Percentiles rank a stretch among this genome's conserved stretches.
Evolutionary conservation across 2,888 invertebrate species (phyloP).

Genomic region (Allolobophora icterica): DNA sequence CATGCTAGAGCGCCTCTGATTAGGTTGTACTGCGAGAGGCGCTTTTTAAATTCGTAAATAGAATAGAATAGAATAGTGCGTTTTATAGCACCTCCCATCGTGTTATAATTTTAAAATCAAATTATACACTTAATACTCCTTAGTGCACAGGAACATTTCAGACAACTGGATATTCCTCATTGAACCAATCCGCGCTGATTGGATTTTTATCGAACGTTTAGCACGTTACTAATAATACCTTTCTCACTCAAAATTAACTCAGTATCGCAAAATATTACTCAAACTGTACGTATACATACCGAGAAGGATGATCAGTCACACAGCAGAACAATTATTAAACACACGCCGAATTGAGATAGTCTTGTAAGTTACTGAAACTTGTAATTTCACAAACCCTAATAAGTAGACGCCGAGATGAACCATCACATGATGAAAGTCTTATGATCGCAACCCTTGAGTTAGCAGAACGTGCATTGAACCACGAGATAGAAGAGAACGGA

Average conservation of each 20-base stretch:
- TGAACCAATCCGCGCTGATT: neutral
- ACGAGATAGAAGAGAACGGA: too few relatives aligned
- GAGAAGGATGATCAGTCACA: neutral
- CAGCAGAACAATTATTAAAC: neutral
- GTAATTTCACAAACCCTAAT: neutral
- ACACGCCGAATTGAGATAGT: too few relatives aligned
- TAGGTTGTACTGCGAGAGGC: too few relatives aligned
- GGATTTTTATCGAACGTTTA: neutral
- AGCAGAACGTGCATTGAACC: neutral
- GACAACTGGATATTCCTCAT: neutral
- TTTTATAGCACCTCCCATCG: neutral
- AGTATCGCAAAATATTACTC: neutral
- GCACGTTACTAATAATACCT: neutral
- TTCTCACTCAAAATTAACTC: neutral
- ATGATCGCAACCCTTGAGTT: neutral
- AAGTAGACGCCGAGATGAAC: neutral
- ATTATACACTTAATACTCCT: too few relatives aligned
- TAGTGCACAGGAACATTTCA: too few relatives aligned
- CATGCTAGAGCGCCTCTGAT: too few relatives aligned
- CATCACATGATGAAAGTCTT: neutral
- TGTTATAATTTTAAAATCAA: neutral
- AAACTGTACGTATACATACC: neutral
- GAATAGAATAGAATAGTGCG: too few relatives aligned
- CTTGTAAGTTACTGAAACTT: too few relatives aligned
- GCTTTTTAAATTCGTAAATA: too few relatives aligned